Conservation (phyloP, 2,797 vertebrate genomes). For the Tarsius wallacei region DNA sequence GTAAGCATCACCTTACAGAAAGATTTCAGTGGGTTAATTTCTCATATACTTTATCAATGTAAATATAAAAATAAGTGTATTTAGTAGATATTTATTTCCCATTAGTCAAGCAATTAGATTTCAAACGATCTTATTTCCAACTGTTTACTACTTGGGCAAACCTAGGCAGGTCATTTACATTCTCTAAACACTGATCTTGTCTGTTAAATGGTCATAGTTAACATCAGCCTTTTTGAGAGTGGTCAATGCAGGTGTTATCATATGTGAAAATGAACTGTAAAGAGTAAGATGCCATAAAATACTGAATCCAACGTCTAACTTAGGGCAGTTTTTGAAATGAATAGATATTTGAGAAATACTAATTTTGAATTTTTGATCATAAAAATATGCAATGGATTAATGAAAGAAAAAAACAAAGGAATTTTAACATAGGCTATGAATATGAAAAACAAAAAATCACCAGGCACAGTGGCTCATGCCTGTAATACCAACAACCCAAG, state of each 20-base stretch:
- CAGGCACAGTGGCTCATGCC: background rate
- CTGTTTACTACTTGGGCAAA: background rate
- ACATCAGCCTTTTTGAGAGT: background rate
- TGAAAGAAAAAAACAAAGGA: background rate
- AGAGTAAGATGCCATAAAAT: conserved; percentile 3
- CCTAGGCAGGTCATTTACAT: background rate
- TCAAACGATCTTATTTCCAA: conserved; percentile 27
- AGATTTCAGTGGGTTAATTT: background rate
- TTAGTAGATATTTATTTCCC: conserved; percentile 29
- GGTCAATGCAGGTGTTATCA: background rate
- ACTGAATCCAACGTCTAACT: background rate
- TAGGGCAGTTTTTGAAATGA: background rate
- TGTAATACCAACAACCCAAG: background rate
- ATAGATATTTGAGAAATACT: conserved; percentile 48
- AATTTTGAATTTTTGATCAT: conserved; percentile 20
- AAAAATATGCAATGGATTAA: background rate
- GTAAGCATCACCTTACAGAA: background rate
- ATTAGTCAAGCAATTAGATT: conserved; percentile 15
- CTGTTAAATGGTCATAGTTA: background rate
- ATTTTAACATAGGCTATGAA: background rate
- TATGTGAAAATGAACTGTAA: background rate
- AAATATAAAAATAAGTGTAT: background rate
- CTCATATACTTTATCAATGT: background rate
- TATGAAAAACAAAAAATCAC: conserved; percentile 28
- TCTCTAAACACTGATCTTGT: background rate